Evolutionary conservation across 1,140 invertebrate genomes (phyloP), one percentile per base, ranked within the genome.

Genomic region (Lithobius niger): DNA sequence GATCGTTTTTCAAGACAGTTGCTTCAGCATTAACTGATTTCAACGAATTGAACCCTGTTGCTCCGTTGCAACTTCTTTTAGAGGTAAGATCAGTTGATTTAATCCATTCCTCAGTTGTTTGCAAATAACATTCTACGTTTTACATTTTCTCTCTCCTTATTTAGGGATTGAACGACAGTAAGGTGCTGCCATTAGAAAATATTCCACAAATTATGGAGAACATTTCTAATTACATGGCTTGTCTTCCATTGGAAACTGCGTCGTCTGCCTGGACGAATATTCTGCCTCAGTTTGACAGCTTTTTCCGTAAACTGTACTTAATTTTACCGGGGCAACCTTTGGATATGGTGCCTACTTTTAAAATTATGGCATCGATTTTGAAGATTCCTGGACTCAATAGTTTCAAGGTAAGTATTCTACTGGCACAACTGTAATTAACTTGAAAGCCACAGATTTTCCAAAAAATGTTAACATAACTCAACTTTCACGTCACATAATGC

Each of bases 11-110:
- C 75, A 88, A 86, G 67, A 95, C 89, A 60, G 85, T 99, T 58
- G 84, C 90, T 1, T 81, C 86, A 64, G 87, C 93, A 0, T 74
- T 99, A 57, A 77, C 87, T n/a, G 95, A 99, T 72, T 99, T 99
- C 72, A 86, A 86, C 66, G 96, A 99, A 69, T 69, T 99, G 40
- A 97, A 92, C 70, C 90, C 92, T 3, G 85, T 94, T 54, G 88
- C 91, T 28, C 92, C 94, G 15, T 74, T 98, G 49, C 90, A 95
- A 65, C 72, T 91, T 58, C 72, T 98, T 10, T 77, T 97, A 42
- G 93, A 98, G 72, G 87, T 84, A 71, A 64, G 44, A 6, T 47
- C n/a, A 10, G n/a, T 36, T 36, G n/a, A 10, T 36, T 36, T 36
- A 36, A 36, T 36, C 31, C 31, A 10, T 36, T 36, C 10, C 31